Base-by-base conservation (phyloP, 2,888 invertebrate species). In the Pammene fasciana region DNA sequence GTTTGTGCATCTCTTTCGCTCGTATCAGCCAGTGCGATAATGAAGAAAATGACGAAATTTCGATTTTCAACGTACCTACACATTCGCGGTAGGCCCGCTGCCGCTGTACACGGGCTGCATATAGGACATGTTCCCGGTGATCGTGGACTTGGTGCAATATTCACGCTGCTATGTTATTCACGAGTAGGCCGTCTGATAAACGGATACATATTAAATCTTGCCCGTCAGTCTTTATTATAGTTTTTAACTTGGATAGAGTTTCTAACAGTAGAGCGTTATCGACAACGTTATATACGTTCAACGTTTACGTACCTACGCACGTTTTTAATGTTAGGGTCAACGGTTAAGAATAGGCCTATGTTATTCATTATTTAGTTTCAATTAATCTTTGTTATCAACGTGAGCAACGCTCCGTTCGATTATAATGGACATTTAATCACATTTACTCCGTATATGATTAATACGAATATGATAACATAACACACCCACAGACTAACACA, bases 351-450 rank as follows among this genome's bases (percentile, higher is more conserved):
- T 38, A n/a, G n/a, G 48, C 13, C 50, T 50, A n/a, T n/a, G n/a
- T n/a, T n/a, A n/a, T n/a, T 50, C 13, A 38, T 56, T 18, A 50
- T 38, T 26, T 11, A 26, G 26, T 11, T 16, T 26, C 16, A 10
- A 68, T 56, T 64, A 64, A 57, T 68, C 56, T 43, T 64, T 16
- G 61, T 43, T 64, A 68, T 57, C 64, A 52, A 26, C 26, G 41
- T 26, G 3, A 34, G 56, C 48, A 13, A 45, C 67, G 60, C 55
- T 16, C 41, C 60, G 55, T 41, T 13, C 43, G 50, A 36, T 36
- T 26, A 36, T 56, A 26, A 62, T 68, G 57, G 57, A 68, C 57
- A 43, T 52, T 45, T 68, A 64, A 68, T 68, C 68, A 64, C 50
- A 68, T 26, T 26, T 26, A n/a, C 41, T 55, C 55, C 38, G 41